phyloP scores from a whole-genome alignment of 53 echinoderm and acorn worm genomes.

The Astropecten irregularis region DNA sequence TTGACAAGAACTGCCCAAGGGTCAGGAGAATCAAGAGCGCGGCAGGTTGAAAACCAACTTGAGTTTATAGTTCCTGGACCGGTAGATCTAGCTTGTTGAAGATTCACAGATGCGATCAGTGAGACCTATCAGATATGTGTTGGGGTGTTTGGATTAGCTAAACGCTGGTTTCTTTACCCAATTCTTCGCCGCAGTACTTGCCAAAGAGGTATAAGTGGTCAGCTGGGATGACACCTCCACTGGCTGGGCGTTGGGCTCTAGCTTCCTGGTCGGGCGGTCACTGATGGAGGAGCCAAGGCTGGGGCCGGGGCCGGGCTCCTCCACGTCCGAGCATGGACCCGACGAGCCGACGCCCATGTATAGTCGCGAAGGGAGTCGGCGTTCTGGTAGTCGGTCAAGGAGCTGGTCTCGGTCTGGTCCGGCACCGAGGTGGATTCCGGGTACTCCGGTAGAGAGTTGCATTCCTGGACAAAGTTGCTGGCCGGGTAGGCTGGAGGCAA shows the following conservation, averaged over 20 bases:
- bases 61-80: too few relatives aligned
- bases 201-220: conserved; percentile 41
- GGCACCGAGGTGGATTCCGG: conserved; percentile 33
- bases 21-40: too few relatives aligned
- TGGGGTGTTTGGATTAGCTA: too few relatives aligned
- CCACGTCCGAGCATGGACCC: conserved; percentile 20
- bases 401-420: conserved; percentile 48
- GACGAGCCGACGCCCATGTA: conserved; percentile 54
- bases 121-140: too few relatives aligned
- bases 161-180: conserved; percentile 45
- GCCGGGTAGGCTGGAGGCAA: not conserved
- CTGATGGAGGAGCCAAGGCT: not conserved
- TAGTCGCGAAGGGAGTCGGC: conserved; percentile 38
- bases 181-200: conserved; percentile 46
- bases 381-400: conserved; percentile 38
- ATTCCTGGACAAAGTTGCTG: conserved; percentile 8
- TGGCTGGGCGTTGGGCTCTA: not conserved
- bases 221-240: conserved; percentile 33
- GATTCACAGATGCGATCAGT: too few relatives aligned
- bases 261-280: not conserved
- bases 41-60: too few relatives aligned
- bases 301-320: too few relatives aligned
- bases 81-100: too few relatives aligned
- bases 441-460: conserved; percentile 44
- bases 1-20: too few relatives aligned